Evolutionary conservation across 2,888 invertebrate species (phyloP).

Genomic region (Lasioglossum figueresi): DNA sequence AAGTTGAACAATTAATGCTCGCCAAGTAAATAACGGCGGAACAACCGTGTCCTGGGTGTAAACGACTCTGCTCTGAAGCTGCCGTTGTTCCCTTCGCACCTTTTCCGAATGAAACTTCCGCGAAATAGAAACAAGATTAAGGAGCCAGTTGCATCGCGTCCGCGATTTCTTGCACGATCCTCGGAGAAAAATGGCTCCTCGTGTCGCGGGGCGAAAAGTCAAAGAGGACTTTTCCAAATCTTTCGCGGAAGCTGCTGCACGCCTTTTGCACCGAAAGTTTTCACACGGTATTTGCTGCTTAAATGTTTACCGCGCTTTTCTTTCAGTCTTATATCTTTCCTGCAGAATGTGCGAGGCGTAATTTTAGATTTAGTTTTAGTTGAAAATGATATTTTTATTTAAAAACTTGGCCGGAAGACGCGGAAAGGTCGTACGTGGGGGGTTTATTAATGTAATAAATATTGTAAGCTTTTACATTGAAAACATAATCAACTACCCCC

Average conservation of each 20-base stretch:
- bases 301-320: neutral
- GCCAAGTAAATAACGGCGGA: conserved; percentile 39
- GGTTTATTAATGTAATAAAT: too few relatives aligned
- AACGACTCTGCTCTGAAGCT: conserved; percentile 18
- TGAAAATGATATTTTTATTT: neutral
- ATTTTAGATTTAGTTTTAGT: neutral
- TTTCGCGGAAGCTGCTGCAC: neutral
- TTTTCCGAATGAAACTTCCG: conserved; percentile 3
- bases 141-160: neutral
- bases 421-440: too few relatives aligned
- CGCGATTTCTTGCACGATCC: neutral
- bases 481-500: too few relatives aligned
- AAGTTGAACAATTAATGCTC: conserved; percentile 61
- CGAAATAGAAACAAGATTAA: neutral
- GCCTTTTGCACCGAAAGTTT: neutral
- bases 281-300: neutral
- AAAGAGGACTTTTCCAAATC: neutral
- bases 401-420: too few relatives aligned
- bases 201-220: neutral
- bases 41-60: conserved; percentile 26
- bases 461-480: too few relatives aligned
- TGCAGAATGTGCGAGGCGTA: neutral
- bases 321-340: neutral
- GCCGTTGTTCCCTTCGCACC: conserved; percentile 5
- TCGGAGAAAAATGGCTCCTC: neutral